phyloP scores from a whole-genome alignment of 2,888 invertebrate genomes.

The Agriopis aurantiaria region DNA sequence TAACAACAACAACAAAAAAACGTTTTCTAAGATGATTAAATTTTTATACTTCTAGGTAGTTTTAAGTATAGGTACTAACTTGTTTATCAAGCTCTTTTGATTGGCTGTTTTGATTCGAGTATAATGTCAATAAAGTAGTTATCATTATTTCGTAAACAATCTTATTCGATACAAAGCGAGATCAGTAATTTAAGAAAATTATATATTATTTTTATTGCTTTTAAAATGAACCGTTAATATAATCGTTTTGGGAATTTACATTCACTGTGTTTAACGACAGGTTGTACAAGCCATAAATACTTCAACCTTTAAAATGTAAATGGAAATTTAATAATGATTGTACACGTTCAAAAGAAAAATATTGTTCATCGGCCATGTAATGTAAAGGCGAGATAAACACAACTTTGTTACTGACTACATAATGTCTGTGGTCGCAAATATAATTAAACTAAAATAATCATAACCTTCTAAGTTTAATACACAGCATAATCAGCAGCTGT shows the following conservation, averaged over 20 bases:
- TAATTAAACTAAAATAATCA: background rate
- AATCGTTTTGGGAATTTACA: slow-evolving; percentile 50
- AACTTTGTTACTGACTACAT: slow-evolving; percentile 2
- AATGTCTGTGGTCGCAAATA: background rate
- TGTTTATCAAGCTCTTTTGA: background rate
- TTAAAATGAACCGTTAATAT: slow-evolving; percentile 47
- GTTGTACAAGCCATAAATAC: slow-evolving; percentile 38
- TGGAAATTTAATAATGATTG: slow-evolving; percentile 36
- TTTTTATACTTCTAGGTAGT: background rate
- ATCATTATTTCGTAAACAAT: slow-evolving; percentile 10
- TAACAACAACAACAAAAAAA: background rate
- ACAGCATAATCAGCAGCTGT: too few relatives aligned
- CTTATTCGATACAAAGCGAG: slow-evolving; percentile 11
- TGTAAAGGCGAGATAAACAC: slow-evolving; percentile 1
- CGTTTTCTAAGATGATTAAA: background rate
- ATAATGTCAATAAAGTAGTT: slow-evolving; percentile 3
- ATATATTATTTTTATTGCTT: slow-evolving; percentile 30
- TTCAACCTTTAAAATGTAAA: slow-evolving; percentile 41
- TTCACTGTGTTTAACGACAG: slow-evolving; percentile 43
- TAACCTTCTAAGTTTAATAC: too few relatives aligned
- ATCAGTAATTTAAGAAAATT: slow-evolving; percentile 33
- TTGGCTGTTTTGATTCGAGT: background rate
- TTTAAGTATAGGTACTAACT: background rate
- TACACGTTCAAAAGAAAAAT: slow-evolving; percentile 27
- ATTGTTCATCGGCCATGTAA: slow-evolving; percentile 22